Base-by-base conservation (phyloP, 2,113 vertebrate species). In the Oreotrochilus melanogaster region DNA sequence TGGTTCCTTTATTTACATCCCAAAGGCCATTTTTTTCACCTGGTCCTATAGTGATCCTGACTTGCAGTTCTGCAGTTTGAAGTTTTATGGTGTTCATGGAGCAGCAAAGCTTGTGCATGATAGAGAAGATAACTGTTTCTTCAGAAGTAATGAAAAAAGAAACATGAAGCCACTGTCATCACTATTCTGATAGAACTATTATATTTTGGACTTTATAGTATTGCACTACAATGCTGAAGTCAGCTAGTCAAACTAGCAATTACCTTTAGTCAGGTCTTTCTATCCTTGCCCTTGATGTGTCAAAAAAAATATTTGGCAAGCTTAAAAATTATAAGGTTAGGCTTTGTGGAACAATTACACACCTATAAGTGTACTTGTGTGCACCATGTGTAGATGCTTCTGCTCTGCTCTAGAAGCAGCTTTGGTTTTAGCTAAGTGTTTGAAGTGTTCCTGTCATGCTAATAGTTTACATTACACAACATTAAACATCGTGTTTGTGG, bases 271-370 rank as follows among this genome's bases (percentile, higher is more conserved):
- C 69, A 50, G 4, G 14, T n/a, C 67, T 84, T 92, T 67, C 54
- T 42, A 19, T 22, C 27, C 80, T 69, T 70, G 45, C 47, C 42
- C 15, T 86, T 82, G 28, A 30, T 6, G 1, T 42, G 11, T n/a
- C 28, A 33, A 73, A 60, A 96, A 96, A 94, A 92, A 91, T 56
- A 58, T 2, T 78, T 87, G 25, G 21, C 27, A 92, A 80, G 23
- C 22, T 87, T 91, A 71, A 89, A 91, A 92, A 25, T 67, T 56
- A 2, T 42, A 19, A 92, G 24, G 14, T 39, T 80, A 39, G 33
- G 3, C 48, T 92, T 92, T 54, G 12, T 81, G 79, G 54, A 65
- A 78, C 45, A 86, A 24, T 69, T 67, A 8, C 14, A 22, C 11
- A 13, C 84, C 57, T 47, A 66, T 42, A 92, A 66, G 14, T n/a